phyloP scores from a whole-genome alignment of 2,888 invertebrate species.

The Acanthosepion pharaonis region DNA sequence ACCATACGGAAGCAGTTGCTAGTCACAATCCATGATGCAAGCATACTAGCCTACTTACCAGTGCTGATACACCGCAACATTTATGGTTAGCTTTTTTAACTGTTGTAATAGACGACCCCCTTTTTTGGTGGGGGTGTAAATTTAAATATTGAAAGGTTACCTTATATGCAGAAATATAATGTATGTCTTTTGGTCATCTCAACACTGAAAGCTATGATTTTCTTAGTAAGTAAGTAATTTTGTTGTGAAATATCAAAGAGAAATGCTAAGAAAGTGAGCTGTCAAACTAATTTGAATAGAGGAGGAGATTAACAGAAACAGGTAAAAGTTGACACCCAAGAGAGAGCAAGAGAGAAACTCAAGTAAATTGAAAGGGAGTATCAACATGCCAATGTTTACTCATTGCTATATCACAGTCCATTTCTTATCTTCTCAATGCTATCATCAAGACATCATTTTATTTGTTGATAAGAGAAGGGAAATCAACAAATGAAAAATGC shows the following conservation, averaged over 20 bases:
- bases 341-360: neutral
- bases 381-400: too few species aligned
- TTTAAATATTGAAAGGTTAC: too few species aligned
- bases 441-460: neutral
- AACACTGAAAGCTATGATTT: neutral
- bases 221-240: neutral
- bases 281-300: neutral
- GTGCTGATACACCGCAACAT: too few species aligned
- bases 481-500: neutral
- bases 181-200: neutral
- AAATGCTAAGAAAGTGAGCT: neutral
- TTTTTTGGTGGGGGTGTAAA: too few species aligned
- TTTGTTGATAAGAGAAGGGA: neutral
- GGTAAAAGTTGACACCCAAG: neutral
- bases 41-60: too few species aligned
- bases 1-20: too few species aligned
- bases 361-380: neutral
- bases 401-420: too few species aligned
- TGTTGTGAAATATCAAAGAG: neutral
- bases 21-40: too few species aligned
- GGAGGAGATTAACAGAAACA: neutral
- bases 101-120: too few species aligned
- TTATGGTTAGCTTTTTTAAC: too few species aligned
- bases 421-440: too few species aligned
- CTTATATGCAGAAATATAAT: too few species aligned